Evolutionary conservation across 1,140 invertebrate species (phyloP).

Genomic region (Drosophila lini): DNA sequence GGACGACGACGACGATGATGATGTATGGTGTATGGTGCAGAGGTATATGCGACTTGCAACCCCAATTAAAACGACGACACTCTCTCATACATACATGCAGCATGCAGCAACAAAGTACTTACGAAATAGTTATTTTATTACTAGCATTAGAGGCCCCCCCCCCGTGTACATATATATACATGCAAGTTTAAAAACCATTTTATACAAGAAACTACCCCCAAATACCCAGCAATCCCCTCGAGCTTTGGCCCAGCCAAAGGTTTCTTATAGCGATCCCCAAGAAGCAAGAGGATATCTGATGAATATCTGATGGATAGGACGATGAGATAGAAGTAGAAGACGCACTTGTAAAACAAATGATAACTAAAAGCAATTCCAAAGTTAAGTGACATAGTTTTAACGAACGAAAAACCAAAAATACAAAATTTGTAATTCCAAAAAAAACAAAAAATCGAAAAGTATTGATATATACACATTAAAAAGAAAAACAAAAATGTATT

Average conservation of each 20-base stretch:
- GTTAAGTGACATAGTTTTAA: slow-evolving; percentile 80
- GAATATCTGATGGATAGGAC: background rate
- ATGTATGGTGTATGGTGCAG: slow-evolving; percentile 30
- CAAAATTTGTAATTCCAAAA: slow-evolving; percentile 71
- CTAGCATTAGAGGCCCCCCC: slow-evolving; percentile 52
- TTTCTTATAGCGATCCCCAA: slow-evolving; percentile 30
- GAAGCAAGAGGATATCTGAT: slow-evolving; percentile 12
- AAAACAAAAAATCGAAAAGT: slow-evolving; percentile 63
- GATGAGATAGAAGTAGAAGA: slow-evolving; percentile 48
- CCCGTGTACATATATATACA: slow-evolving; percentile 62
- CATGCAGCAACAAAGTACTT: slow-evolving; percentile 62
- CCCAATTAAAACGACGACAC: slow-evolving; percentile 49
- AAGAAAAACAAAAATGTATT: slow-evolving; percentile 60
- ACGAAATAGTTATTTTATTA: slow-evolving; percentile 81
- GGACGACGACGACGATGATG: slow-evolving; percentile 46
- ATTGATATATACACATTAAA: slow-evolving; percentile 76
- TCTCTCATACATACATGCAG: slow-evolving; percentile 47
- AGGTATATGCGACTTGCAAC: slow-evolving; percentile 29
- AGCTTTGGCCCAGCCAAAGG: slow-evolving; percentile 66
- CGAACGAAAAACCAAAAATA: slow-evolving; percentile 36
- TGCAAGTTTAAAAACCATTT: slow-evolving; percentile 71
- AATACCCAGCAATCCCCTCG: slow-evolving; percentile 13
- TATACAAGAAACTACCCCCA: slow-evolving; percentile 59
- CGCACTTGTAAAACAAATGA: slow-evolving; percentile 82
- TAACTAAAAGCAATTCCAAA: slow-evolving; percentile 82